Percentiles rank a stretch among this genome's conserved stretches.
phyloP scores from a whole-genome alignment of 92 coral and sea anemone genomes.

The Parazoanthus swiftii region DNA sequence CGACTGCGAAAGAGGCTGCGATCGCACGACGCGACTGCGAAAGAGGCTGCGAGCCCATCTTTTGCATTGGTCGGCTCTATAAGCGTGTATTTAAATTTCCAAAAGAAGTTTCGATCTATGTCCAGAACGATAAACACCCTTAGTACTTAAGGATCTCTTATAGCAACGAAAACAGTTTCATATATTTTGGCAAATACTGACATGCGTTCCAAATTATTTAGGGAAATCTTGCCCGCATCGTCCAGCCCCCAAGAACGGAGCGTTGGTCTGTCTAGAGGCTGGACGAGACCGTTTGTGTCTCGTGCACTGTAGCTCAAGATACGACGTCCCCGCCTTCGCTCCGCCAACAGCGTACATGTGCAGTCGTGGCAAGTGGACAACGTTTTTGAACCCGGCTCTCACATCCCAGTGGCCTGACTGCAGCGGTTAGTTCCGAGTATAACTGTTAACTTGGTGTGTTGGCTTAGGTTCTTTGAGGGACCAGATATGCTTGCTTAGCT shows the following conservation, averaged over 20 bases:
- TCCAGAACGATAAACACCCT: too few species aligned
- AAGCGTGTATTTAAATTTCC: too few species aligned
- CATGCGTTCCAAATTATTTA: not conserved
- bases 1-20: too few species aligned
- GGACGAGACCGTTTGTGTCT: not conserved
- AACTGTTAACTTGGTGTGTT: not conserved
- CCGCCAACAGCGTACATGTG: not conserved
- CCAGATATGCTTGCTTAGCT: too few species aligned
- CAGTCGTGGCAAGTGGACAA: not conserved
- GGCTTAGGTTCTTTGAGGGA: too few species aligned
- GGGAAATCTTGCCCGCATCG: not conserved
- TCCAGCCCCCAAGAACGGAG: not conserved
- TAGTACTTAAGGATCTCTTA: too few species aligned
- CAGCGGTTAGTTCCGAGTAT: not conserved
- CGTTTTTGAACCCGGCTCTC: not conserved
- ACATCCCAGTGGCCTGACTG: not conserved
- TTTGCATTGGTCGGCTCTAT: too few species aligned
- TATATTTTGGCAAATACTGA: not conserved
- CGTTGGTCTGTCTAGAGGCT: not conserved
- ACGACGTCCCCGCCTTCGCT: not conserved
- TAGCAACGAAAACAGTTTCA: too few species aligned
- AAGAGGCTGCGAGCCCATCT: too few species aligned
- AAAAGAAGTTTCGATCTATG: too few species aligned
- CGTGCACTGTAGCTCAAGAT: not conserved
- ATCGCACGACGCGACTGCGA: too few species aligned